Percentiles rank a stretch among this genome's conserved stretches.
These are phyloP conservation scores for Metellina segmentata DNA, from an alignment of 2,888 invertebrate genomes.

Conservation along the genomic window DNA sequence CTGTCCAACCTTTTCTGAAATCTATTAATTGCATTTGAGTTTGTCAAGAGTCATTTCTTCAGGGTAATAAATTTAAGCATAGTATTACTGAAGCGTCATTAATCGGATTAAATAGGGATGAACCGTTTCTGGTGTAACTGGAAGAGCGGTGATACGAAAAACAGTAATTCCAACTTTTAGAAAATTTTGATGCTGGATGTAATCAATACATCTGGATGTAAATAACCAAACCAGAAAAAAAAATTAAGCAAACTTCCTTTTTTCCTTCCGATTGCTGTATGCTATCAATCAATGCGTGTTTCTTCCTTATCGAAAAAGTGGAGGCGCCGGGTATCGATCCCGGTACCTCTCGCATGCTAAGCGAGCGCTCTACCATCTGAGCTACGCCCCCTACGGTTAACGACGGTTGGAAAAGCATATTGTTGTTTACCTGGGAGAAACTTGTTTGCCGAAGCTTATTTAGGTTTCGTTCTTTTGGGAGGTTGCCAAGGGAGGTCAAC, in stretches of 20 bases:
- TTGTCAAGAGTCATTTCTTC: too few species aligned
- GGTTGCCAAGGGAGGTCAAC: background rate
- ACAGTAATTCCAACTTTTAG: too few species aligned
- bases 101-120: too few species aligned
- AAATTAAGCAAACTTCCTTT: background rate
- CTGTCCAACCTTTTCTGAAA: too few species aligned
- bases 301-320: background rate
- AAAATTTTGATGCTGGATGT: too few species aligned
- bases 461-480: background rate
- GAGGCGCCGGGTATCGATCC: conserved; percentile 30
- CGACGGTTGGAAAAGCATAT: background rate
- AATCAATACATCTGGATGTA: too few species aligned
- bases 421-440: background rate
- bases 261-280: background rate
- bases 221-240: too few species aligned
- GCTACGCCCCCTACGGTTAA: background rate
- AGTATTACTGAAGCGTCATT: too few species aligned
- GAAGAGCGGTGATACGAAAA: too few species aligned
- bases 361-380: conserved; percentile 23
- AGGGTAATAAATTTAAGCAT: too few species aligned
- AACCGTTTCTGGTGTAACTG: too few species aligned
- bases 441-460: background rate
- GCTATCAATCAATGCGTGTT: background rate
- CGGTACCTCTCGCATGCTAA: conserved; percentile 23
- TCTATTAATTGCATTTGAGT: too few species aligned